Conservation (phyloP, 2,113 vertebrate genomes). For the Peromyscus polionotus region DNA sequence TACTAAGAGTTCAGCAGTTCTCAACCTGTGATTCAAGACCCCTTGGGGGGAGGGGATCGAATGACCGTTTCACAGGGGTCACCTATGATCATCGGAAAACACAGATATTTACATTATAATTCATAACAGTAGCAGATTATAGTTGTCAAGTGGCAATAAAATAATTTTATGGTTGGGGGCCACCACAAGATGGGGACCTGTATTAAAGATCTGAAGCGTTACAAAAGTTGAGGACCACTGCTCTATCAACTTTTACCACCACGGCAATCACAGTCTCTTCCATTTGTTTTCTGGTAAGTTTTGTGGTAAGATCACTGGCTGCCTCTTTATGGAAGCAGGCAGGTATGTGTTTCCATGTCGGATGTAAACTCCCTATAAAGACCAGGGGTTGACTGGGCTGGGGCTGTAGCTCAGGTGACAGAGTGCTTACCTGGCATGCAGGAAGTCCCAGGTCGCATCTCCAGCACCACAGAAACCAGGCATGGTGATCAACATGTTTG, state of each 20-base stretch:
- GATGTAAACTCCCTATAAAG: not conserved
- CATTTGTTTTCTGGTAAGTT: not conserved
- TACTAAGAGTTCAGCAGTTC: not conserved
- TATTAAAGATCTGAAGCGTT: not conserved
- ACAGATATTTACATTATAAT: not conserved
- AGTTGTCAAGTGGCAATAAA: not conserved
- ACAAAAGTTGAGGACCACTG: not conserved
- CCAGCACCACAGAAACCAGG: not conserved
- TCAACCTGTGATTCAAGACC: not conserved
- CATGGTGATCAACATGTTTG: not conserved
- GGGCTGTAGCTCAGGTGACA: not conserved
- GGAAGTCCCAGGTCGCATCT: not conserved
- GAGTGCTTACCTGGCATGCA: not conserved
- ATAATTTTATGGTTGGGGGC: not conserved
- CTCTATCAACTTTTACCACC: not conserved
- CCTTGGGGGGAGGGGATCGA: not conserved
- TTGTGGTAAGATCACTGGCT: constrained; percentile 7
- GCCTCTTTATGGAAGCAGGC: not conserved
- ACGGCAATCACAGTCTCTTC: constrained; percentile 4
- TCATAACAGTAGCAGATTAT: not conserved
- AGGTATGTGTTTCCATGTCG: constrained; percentile 35
- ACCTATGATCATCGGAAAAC: not conserved
- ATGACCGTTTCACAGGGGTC: not conserved
- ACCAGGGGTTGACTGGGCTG: not conserved
- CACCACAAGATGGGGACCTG: no score